These are phyloP conservation scores for Cheilosia vernalis DNA, from an alignment of 2,888 invertebrate species.

Conservation along the genomic window DNA sequence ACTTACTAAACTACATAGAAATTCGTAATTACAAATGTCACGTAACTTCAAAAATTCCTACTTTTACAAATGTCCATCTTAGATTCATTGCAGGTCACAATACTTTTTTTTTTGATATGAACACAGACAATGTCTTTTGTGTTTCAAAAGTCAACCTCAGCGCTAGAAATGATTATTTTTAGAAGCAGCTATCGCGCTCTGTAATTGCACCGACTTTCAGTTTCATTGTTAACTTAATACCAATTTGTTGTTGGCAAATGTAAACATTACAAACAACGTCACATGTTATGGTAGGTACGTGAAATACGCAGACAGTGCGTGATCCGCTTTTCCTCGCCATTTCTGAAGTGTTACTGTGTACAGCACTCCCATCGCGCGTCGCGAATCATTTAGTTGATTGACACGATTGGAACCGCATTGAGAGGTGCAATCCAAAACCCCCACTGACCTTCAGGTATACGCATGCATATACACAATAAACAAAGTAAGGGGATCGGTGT, in stretches of 20 bases:
- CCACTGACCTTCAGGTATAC: conserved; percentile 46
- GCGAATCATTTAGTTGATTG: conserved; percentile 8
- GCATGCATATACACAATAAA: neutral
- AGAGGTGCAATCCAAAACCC: conserved; percentile 31
- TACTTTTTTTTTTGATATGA: too few relatives aligned
- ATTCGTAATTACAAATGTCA: too few relatives aligned
- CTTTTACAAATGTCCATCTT: too few relatives aligned
- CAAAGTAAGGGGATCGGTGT: neutral
- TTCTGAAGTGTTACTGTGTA: neutral
- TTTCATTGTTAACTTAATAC: neutral
- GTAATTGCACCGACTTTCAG: neutral
- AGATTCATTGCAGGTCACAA: too few relatives aligned
- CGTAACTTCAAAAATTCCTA: too few relatives aligned
- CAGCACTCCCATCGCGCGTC: neutral
- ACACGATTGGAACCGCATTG: conserved; percentile 32
- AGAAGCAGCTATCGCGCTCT: neutral
- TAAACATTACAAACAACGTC: neutral
- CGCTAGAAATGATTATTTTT: too few relatives aligned
- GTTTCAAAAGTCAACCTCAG: too few relatives aligned
- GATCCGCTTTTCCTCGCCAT: neutral
- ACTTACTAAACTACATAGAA: too few relatives aligned
- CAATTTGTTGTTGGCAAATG: neutral
- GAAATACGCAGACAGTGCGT: neutral
- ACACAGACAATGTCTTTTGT: too few relatives aligned
- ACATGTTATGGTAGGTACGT: neutral